Evolutionary conservation across 2,888 invertebrate species (phyloP), one percentile per base, ranked within the genome.

Genomic region (Volucella zonaria): DNA sequence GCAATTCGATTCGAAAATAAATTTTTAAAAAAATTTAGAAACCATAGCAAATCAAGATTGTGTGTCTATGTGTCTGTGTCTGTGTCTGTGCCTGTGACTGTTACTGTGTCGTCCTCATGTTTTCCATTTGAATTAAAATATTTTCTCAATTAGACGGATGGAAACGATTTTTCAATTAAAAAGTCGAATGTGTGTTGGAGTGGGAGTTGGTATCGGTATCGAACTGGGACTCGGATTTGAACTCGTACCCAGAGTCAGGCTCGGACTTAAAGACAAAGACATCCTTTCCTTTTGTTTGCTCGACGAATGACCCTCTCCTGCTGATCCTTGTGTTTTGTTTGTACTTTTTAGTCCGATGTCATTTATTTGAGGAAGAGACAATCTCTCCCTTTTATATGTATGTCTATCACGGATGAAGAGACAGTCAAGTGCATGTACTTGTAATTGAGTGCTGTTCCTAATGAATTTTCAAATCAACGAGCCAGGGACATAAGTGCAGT

Each of bases 91-190:
- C 2, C 18, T 23, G 18, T 23, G 31, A 0, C 31, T 31, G 31
- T 31, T 31, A 31, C 31, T 31, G 31, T 31, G 31, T 49, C 62
- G 67, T 67, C 52, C 52, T 52, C 45, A 68, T 78, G 82, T 82
- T 74, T 74, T 74, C 78, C 42, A 70, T 78, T 82, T 62, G 74
- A 82, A 82, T 78, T 82, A 82, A 82, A 82, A 78, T 82, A 82
- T 82, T 74, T 74, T 47, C 79, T 79, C 82, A 82, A 82, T 82
- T 82, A 79, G 78, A 78, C 74, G 78, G 78, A 78, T 82, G 74
- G 68, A 78, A 74, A 73, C 74, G 78, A 82, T 78, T 82, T 82
- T 82, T 68, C 79, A 82, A 82, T 82, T 82, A 82, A 78, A 82
- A 82, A 82, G 78, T 82, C 82, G 74, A 82, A 82, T 58, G 62